phyloP scores from a whole-genome alignment of 2,888 invertebrate species.

The Pollenia griseotomentosa region DNA sequence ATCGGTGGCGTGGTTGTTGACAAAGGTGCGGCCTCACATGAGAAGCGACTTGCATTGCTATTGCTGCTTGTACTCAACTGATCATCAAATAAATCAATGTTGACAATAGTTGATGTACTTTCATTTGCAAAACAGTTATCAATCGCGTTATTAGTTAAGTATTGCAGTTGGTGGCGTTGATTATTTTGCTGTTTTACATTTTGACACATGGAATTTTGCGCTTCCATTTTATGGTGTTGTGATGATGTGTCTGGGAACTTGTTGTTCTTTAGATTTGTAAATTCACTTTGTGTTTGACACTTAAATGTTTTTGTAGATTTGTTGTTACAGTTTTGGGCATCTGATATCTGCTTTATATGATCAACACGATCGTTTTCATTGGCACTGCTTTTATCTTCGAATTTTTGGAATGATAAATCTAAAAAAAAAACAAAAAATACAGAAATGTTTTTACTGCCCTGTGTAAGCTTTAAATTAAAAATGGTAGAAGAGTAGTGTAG shows the following conservation, averaged over 20 bases:
- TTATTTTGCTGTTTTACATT: constrained; percentile 26
- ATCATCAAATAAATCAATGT: constrained; percentile 87
- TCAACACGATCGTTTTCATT: constrained; percentile 49
- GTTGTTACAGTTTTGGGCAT: constrained; percentile 67
- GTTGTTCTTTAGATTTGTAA: constrained; percentile 19
- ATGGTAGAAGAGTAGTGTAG: too few species aligned
- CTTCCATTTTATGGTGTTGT: constrained; percentile 59
- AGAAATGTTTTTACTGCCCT: background rate
- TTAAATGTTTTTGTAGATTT: constrained; percentile 31
- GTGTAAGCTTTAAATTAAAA: too few species aligned
- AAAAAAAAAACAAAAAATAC: constrained; percentile 17
- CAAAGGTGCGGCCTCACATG: constrained; percentile 87
- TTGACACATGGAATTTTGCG: constrained; percentile 37
- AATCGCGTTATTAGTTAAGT: constrained; percentile 69
- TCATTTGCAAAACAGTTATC: constrained; percentile 69
- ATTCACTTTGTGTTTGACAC: constrained; percentile 17
- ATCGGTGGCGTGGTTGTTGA: constrained; percentile 87
- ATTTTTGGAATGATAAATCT: constrained; percentile 47
- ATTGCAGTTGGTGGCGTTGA: constrained; percentile 68
- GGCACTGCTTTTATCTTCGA: constrained; percentile 31
- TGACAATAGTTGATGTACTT: constrained; percentile 86
- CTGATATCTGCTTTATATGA: constrained; percentile 26
- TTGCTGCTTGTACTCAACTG: constrained; percentile 94
- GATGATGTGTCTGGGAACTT: constrained; percentile 6
- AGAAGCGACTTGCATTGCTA: constrained; percentile 92